Base-by-base conservation (phyloP, 2,113 vertebrate species). In the Fregetta grallaria region DNA sequence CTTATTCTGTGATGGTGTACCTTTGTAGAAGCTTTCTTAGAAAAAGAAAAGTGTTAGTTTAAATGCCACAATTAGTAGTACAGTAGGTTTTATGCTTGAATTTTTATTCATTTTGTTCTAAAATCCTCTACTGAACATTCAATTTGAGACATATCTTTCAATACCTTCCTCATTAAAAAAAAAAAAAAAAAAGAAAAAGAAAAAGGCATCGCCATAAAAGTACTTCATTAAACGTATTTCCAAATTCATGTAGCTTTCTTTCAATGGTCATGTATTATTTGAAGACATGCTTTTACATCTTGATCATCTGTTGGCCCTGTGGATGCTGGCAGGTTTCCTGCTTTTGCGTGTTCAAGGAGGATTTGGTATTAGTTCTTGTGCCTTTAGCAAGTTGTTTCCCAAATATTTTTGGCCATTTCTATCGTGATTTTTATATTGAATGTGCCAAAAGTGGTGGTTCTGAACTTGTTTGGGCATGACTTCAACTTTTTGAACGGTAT, bases 371-470 rank as follows among this genome's bases (percentile, higher is more conserved):
- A 80, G 45, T 53, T 83, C 59, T 88, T 71, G 80, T 1, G 75
- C 63, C 63, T 95, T 92, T 73, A 95, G 75, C 86, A 95, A 92
- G 55, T 74, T 80, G 25, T 53, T 92, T 86, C 75, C 38, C 71
- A 86, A 88, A 47, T 79, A 45, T 74, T 91, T 94, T 83, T 86
- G 50, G 50, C 59, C 38, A 19, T 94, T 93, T 95, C 86, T 80
- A 11, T 58, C 4, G 0, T 80, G 25, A 58, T 84, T 96, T 96
- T 91, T 87, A 4, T 50, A 40, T 27, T 67, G 75, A 62, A 38
- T 55, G 36, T 91, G 86, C 91, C 86, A 77, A 38, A 91, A 63
- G 26, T 88, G 79, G 36, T 94, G 55, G 55, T 83, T 94, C 83
- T 94, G 91, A 84, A 59, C 86, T 91, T 80, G 55, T 86, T 80